Base-by-base conservation (phyloP, 1,140 invertebrate genomes). In the Phthorimaea operculella region DNA sequence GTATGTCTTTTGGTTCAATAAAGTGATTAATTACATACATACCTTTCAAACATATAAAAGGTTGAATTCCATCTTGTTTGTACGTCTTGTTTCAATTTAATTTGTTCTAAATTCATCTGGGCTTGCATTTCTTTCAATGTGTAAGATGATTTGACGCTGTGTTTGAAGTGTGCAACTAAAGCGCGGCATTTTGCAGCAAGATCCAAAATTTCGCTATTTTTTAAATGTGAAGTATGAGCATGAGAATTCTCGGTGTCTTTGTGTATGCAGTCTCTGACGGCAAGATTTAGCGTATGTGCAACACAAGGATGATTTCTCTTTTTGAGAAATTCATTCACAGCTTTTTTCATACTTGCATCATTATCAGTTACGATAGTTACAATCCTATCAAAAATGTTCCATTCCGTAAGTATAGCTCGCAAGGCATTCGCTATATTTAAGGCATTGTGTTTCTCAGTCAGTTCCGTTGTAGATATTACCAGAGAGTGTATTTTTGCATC, bases 1-100 rank as follows among this genome's bases (percentile, higher is more conserved):
- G n/a, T n/a, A n/a, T n/a, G n/a, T n/a, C n/a, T n/a, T n/a, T n/a
- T n/a, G n/a, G n/a, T n/a, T n/a, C n/a, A n/a, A n/a, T n/a, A n/a
- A n/a, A n/a, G n/a, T n/a, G n/a, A n/a, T n/a, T n/a, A n/a, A n/a
- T n/a, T n/a, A n/a, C n/a, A n/a, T n/a, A n/a, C n/a, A n/a, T n/a
- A 51, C 44, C 64, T 44, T 54, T 70, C 55, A 0, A 70, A 36
- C 66, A 72, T 74, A 54, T 62, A 57, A 49, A 62, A 66, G 42
- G 39, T 62, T 18, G 51, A 59, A 34, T 72, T 74, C 68, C 67
- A 72, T 16, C 57, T 51, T 33, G 64, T 68, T 12, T 36, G 51
- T 8, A 70, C 60, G 52, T 68, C 66, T 62, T 65, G 59, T 47
- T 64, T 65, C 5, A 68, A 42, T 63, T 71, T 66, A 45, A 63